Percentiles rank a stretch among this genome's conserved stretches.
These are phyloP conservation scores for Cryptus armator DNA, from an alignment of 2,888 invertebrate genomes.

Conservation along the genomic window DNA sequence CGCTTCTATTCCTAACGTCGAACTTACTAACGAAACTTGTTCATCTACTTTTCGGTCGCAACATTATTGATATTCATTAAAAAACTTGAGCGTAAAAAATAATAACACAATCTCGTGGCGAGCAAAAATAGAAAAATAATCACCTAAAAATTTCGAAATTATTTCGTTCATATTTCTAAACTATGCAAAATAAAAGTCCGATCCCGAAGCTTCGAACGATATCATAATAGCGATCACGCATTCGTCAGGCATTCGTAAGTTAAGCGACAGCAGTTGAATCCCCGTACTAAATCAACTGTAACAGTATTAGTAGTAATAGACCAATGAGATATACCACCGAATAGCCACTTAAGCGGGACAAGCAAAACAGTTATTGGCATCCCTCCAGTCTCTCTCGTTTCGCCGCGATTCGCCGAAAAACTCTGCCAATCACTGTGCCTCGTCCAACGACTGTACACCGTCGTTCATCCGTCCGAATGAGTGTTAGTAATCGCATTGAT, in stretches of 20 bases:
- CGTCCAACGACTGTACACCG: not conserved
- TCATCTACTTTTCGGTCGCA: not conserved
- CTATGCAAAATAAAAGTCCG: not conserved
- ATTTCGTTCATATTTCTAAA: not conserved
- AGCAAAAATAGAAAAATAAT: conserved; percentile 1
- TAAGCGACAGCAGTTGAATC: not conserved
- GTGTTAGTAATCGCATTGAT: conserved; percentile 29
- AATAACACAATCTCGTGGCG: not conserved
- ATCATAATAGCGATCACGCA: conserved; percentile 29
- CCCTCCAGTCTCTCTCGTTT: conserved; percentile 4
- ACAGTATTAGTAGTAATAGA: not conserved
- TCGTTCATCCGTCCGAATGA: not conserved
- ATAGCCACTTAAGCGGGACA: conserved; percentile 8
- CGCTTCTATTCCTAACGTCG: conserved; percentile 13
- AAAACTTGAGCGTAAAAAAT: not conserved
- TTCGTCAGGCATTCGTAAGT: conserved; percentile 2
- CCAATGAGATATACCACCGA: not conserved
- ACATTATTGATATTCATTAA: not conserved
- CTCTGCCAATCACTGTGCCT: conserved; percentile 15
- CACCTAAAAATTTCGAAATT: not conserved
- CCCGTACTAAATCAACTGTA: conserved; percentile 9
- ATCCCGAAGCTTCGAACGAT: conserved; percentile 12
- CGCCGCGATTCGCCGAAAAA: not conserved
- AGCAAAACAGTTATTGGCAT: not conserved
- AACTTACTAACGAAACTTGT: conserved; percentile 34